Evolutionary conservation across 2,113 vertebrate species (phyloP).

Genomic region (Sclerurus mexicanus): DNA sequence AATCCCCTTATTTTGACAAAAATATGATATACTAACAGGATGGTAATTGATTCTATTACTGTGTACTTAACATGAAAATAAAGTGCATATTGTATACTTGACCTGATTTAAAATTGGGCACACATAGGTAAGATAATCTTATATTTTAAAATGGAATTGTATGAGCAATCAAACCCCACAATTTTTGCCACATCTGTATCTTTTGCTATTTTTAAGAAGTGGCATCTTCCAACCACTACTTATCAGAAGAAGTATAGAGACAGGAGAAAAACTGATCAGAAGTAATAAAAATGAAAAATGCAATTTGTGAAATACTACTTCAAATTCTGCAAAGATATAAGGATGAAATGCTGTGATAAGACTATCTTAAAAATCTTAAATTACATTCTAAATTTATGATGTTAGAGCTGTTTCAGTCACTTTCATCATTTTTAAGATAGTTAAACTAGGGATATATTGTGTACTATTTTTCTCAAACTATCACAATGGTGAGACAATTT

Average conservation of each 20-base stretch:
- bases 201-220: constrained; percentile 24
- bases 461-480: background rate
- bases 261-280: background rate
- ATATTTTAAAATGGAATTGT: background rate
- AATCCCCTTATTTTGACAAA: constrained; percentile 13
- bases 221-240: background rate
- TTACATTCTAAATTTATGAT: background rate
- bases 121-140: background rate
- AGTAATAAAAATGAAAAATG: background rate
- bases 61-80: constrained; percentile 1
- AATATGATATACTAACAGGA: background rate
- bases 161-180: background rate
- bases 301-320: background rate
- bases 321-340: background rate
- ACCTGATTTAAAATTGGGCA: background rate
- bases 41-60: background rate
- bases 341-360: background rate
- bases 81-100: background rate
- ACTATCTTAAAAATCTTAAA: background rate
- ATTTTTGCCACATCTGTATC: background rate
- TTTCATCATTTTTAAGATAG: background rate
- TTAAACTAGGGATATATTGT: background rate
- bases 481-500: background rate
- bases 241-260: background rate
- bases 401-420: background rate